phyloP scores from a whole-genome alignment of 2,113 vertebrate genomes.

The Petromus typicus region DNA sequence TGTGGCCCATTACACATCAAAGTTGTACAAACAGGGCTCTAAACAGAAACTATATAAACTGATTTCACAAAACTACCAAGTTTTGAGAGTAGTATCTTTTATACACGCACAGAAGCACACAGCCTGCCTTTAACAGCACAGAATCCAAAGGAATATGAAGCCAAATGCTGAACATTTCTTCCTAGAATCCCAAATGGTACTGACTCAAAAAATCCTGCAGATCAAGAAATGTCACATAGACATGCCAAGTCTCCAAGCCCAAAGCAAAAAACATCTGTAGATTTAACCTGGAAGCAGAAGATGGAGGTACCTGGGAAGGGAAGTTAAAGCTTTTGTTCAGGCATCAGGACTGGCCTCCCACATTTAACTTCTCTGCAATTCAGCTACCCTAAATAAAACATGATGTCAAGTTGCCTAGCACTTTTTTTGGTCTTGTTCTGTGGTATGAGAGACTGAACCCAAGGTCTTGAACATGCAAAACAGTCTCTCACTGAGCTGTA shows the following conservation, averaged over 20 bases:
- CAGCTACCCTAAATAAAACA: not conserved
- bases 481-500: not conserved
- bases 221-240: not conserved
- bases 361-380: not conserved
- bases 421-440: not conserved
- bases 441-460: not conserved
- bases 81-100: constrained; percentile 12
- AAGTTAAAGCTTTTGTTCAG: not conserved
- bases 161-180: constrained; percentile 20
- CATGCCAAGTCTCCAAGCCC: not conserved
- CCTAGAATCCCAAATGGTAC: not conserved
- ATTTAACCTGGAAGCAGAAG: not conserved
- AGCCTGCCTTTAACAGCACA: not conserved
- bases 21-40: not conserved
- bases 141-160: not conserved
- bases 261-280: constrained; percentile 37
- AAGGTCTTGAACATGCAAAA: not conserved
- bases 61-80: constrained; percentile 33
- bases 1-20: not conserved
- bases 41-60: not conserved
- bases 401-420: not conserved
- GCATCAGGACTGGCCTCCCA: not conserved
- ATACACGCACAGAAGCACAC: not conserved
- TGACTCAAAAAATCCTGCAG: constrained; percentile 26
- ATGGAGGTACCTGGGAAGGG: not conserved